Base-by-base conservation (phyloP, 2,888 invertebrate genomes). In the Alloscopus bannaensis region DNA sequence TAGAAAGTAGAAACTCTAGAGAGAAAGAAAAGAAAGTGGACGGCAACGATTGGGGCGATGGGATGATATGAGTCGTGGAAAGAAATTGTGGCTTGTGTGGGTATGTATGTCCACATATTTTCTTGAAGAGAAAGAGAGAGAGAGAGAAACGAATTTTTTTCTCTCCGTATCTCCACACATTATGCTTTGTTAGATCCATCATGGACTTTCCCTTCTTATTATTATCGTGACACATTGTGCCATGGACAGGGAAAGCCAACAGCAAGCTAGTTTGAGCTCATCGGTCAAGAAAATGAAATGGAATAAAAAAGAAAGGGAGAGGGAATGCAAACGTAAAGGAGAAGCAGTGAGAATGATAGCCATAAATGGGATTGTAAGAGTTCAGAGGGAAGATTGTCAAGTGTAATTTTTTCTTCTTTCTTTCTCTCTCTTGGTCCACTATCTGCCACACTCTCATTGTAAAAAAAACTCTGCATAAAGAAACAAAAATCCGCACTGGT, bases 161-260 rank as follows among this genome's bases (percentile, higher is more conserved):
- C 36, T 36, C 45, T 3, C 26, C 45, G 24, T 24, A 40, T 40
- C 20, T 6, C 16, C 59, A n/a, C n/a, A n/a, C n/a, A n/a, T n/a
- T n/a, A n/a, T n/a, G n/a, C n/a, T n/a, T n/a, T n/a, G n/a, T n/a
- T n/a, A 2, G 26, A 6, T 42, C 45, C 52, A 22, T 52, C 20
- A 13, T 18, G 8, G 4, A 11, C 16, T 47, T 57, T 28, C 47
- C 20, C 16, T 45, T 57, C n/a, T 6, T 31, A 29, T 59, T 59
- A 60, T 60, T 59, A 69, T 40, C 47, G 70, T 70, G 70, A 70
- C 70, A 70, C 60, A 70, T 70, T 70, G 70, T 70, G 47, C 60
- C 69, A 59, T 45, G 60, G 60, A 28, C 24, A 57, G 45, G 45
- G n/a, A n/a, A 36, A 13, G 8, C 13, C 36, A 6, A 36, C 36